phyloP scores from a whole-genome alignment of 2,888 invertebrate genomes.

The Scaptomyza polygonia region DNA sequence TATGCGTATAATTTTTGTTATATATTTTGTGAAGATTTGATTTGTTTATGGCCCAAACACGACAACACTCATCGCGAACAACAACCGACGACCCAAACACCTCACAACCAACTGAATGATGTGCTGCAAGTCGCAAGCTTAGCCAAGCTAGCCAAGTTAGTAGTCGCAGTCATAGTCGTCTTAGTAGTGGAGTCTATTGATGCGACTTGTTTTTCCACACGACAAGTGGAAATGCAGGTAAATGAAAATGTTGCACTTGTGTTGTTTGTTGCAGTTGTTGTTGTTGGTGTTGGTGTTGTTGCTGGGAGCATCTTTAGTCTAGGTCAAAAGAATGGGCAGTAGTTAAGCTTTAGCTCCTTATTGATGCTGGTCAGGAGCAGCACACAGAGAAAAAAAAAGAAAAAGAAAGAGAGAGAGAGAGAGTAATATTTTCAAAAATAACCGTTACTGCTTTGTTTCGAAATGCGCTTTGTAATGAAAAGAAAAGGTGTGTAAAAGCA shows the following conservation, averaged over 20 bases:
- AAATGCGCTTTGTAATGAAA: slow-evolving; percentile 34
- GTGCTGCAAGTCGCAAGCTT: slow-evolving; percentile 39
- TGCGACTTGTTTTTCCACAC: slow-evolving; percentile 64
- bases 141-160: slow-evolving; percentile 30
- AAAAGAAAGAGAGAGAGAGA: not conserved
- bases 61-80: slow-evolving; percentile 57
- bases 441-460: slow-evolving; percentile 44
- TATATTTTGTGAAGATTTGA: not conserved
- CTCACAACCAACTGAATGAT: slow-evolving; percentile 76
- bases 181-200: slow-evolving; percentile 26
- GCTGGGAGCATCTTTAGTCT: slow-evolving; percentile 21
- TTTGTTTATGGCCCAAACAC: not conserved
- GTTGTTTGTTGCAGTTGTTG: not conserved
- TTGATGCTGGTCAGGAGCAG: slow-evolving; percentile 6
- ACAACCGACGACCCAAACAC: slow-evolving; percentile 74
- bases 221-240: slow-evolving; percentile 49
- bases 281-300: not conserved
- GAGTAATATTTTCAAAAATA: slow-evolving; percentile 10
- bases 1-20: not conserved
- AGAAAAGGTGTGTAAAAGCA: slow-evolving; percentile 34
- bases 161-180: slow-evolving; percentile 9
- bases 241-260: slow-evolving; percentile 34
- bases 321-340: slow-evolving; percentile 34
- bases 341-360: slow-evolving; percentile 7
- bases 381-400: not conserved